A percentile compares a stretch with the other conserved stretches of the same genome.
Evolutionary conservation across 2,113 vertebrate species (phyloP).

Genomic region (Anarrhichthys ocellatus): DNA sequence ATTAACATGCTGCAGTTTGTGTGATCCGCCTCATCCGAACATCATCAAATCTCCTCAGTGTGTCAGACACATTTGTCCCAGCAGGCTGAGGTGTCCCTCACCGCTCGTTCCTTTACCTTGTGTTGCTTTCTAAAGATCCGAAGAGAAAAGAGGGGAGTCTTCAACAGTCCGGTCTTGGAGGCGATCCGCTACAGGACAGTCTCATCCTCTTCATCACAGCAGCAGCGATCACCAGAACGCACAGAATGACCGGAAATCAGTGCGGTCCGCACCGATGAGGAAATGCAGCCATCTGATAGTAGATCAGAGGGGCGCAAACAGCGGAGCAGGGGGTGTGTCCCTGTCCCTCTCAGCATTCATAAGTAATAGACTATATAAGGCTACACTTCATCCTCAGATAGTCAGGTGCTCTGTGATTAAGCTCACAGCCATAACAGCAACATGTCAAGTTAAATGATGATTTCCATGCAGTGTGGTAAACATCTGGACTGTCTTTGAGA

Average conservation of each 20-base stretch:
- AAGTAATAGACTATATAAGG: background rate
- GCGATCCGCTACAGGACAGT: constrained; percentile 14
- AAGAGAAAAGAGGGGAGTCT: constrained; percentile 1
- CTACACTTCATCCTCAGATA: background rate
- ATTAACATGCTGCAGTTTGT: background rate
- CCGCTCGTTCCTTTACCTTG: constrained; percentile 44
- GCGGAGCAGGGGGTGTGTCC: constrained; percentile 48
- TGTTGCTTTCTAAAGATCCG: constrained; percentile 4
- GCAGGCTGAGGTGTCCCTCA: constrained; percentile 9
- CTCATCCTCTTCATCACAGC: constrained; percentile 28
- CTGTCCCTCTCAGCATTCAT: background rate
- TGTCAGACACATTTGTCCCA: constrained; percentile 24
- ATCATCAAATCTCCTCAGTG: background rate
- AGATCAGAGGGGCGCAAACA: constrained; percentile 55
- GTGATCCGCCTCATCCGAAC: background rate
- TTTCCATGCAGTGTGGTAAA: background rate
- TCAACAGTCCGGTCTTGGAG: constrained; percentile 4
- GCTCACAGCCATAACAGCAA: background rate
- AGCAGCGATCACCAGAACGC: constrained; percentile 7
- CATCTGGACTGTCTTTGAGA: background rate
- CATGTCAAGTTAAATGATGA: background rate
- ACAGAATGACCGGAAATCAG: constrained; percentile 6
- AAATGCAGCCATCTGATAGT: constrained; percentile 41
- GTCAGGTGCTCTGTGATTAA: background rate
- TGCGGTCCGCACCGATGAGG: constrained; percentile 37